These are phyloP conservation scores for Lasiurus cinereus DNA, from an alignment of 2,113 vertebrate genomes.

Conservation along the genomic window DNA sequence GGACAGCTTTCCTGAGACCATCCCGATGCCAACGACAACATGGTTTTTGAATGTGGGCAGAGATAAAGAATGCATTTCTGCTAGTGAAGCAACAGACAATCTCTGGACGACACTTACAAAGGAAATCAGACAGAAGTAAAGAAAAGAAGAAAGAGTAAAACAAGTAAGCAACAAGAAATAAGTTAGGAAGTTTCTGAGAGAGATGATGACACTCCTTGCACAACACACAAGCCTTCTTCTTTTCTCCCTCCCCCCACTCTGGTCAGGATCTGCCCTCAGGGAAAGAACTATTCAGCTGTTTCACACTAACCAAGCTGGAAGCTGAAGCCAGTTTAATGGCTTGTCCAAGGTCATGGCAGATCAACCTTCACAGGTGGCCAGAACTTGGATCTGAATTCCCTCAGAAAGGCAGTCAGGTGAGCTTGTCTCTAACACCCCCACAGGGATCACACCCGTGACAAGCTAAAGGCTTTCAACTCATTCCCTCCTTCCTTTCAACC, in stretches of 20 bases:
- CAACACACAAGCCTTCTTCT: background rate
- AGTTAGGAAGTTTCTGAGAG: background rate
- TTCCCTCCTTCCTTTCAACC: background rate
- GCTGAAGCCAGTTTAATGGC: background rate
- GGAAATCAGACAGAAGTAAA: background rate
- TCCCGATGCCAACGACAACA: background rate
- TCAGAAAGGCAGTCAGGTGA: background rate
- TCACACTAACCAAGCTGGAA: background rate
- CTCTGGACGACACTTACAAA: background rate
- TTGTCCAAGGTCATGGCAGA: background rate
- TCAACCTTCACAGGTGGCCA: background rate
- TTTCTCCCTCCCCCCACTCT: background rate
- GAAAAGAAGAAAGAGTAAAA: background rate
- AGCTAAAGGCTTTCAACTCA: background rate
- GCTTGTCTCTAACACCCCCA: background rate
- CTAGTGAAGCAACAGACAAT: background rate
- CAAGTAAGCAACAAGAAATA: background rate
- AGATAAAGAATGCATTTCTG: background rate
- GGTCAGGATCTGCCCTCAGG: background rate
- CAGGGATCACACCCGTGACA: background rate
- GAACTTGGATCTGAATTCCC: background rate
- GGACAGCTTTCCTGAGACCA: background rate
- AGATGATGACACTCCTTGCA: background rate
- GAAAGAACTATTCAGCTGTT: background rate
- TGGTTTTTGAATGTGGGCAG: background rate